Base-by-base conservation (phyloP, 2,113 vertebrate genomes). In the Peucedramus taeniatus region DNA sequence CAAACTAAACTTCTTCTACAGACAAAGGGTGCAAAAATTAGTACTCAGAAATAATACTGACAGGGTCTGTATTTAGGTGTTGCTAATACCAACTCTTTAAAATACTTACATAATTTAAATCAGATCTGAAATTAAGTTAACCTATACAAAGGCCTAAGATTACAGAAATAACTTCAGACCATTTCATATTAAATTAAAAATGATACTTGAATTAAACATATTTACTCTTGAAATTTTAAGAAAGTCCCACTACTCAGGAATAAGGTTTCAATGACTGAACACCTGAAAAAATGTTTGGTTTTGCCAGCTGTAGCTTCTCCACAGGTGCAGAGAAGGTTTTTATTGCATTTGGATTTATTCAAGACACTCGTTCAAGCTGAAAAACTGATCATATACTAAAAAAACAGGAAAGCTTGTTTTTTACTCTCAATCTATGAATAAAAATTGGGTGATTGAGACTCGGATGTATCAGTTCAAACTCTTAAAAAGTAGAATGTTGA, bases 221-320 rank as follows among this genome's bases (percentile, higher is more conserved):
- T 92, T 92, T 94, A 74, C 71, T 68, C 76, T 84, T 82, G 65
- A 82, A 75, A 86, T 64, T 75, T 84, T 91, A 56, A 70, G 71
- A 61, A 47, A 81, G 44, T 84, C 17, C 31, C 56, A 78, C 42
- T 40, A 75, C 53, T 87, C 76, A 78, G 49, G 15, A 86, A 26
- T 66, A 90, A 63, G 80, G 66, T 94, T 56, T 26, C 0, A 0
- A 24, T 87, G 51, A 83, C 68, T 71, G 81, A 92, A 87, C 94
- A 95, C 91, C 89, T 94, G 94, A 33, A 87, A 96, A 83, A 96
- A 94, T 84, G 69, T 95, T 96, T 94, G 44, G 60, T 82, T 94
- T 92, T 94, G 69, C 76, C 91, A 95, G 80, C 80, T 95, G 95
- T 70, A 95, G 11, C 42, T 93, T 95, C 76, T 94, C 72, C 28